Evolutionary conservation across 30 jellyfish, hydroid and myxozoan genomes (phyloP), one percentile per base, ranked within the genome.

Genomic region (Aurelia sp.): DNA sequence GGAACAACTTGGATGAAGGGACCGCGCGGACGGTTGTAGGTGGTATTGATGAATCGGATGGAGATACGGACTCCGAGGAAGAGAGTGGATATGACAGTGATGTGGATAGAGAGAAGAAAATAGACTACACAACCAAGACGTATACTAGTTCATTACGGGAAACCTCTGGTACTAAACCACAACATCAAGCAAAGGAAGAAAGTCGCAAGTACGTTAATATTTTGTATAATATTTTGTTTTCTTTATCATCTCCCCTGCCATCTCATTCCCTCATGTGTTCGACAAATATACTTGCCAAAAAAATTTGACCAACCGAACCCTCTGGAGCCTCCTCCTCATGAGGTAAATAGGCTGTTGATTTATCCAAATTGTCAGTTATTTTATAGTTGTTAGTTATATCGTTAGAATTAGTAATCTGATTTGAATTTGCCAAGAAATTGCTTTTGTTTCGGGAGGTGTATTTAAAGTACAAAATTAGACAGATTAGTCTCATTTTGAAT

Each of bases 1-100:
- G 98, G 98, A 71, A 72, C 63, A 74, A 88, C 59, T 62, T 87
- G 77, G 97, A 87, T 72, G 92, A 85, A 27, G 86, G 80, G 59
- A 68, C 86, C 30, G 82, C 84, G 2, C 63, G 67, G 59, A 40
- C 76, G 53, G 88, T 70, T 16, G 59, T 64, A 16, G 77, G 33
- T 22, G 63, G 78, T 8, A 83, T 69, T 8, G 87, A 66, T 30
- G 90, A 70, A 40, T 79, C 89, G 4, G 96, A 77, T 59, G 96
- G 79, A 30, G 98, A 94, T 78, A 68, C 97, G 18, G 98, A 94
- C 64, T 88, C 98, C 9, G 98, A 94, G 61, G 97, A 88, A 71
- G 98, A 94, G 84, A 79, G 97, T 70, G 98, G 98, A 13, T 94
- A 88, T 74, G 98, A 94, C 91, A 88, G 97, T 63, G 98, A 94